Conservation (phyloP, 2,113 vertebrate genomes). For the Carlito syrichta region DNA sequence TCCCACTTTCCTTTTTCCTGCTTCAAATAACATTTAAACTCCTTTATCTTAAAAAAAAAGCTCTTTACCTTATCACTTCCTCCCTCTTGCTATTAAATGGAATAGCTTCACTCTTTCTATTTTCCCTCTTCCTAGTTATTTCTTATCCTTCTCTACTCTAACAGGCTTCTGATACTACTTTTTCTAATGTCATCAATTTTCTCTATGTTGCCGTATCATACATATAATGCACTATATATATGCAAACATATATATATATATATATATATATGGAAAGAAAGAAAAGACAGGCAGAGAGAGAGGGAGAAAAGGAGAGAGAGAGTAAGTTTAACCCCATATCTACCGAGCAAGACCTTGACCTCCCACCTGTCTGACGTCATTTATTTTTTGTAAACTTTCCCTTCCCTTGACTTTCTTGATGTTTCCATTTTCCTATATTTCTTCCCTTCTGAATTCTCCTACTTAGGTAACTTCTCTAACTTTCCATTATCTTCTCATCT, state of each 20-base stretch:
- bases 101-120: not conserved
- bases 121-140: not conserved
- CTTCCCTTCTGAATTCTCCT: not conserved
- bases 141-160: not conserved
- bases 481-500: not conserved
- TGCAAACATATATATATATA: too few species aligned
- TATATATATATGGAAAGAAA: too few species aligned
- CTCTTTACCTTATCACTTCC: too few species aligned
- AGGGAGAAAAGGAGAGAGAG: too few species aligned
- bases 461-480: not conserved
- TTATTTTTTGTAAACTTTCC: not conserved
- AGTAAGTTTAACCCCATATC: not conserved
- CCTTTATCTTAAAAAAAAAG: not conserved
- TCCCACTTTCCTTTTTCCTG: not conserved
- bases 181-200: not conserved
- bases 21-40: not conserved
- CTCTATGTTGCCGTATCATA: not conserved
- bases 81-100: not conserved
- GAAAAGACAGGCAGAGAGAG: too few species aligned
- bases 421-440: not conserved
- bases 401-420: not conserved
- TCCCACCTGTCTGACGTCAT: not conserved
- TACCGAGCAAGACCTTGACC: not conserved
- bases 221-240: not conserved
- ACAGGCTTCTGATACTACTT: not conserved